Percentiles rank a stretch among this genome's conserved stretches.
phyloP scores from a whole-genome alignment of 2,888 invertebrate species.

The Willowsia nigromaculata region DNA sequence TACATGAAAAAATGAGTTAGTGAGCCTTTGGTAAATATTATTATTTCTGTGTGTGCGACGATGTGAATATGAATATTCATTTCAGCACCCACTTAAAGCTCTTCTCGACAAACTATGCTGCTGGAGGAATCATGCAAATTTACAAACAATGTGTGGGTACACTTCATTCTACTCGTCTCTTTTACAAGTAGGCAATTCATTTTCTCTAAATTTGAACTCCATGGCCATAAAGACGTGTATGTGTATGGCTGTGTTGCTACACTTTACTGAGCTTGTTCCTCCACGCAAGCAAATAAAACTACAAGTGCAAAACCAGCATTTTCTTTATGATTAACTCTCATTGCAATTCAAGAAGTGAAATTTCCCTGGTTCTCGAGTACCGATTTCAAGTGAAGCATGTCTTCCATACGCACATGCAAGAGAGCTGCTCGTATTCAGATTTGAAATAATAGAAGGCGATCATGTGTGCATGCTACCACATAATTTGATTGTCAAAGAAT shows the following conservation, averaged over 20 bases:
- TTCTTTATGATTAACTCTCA: conserved; percentile 19
- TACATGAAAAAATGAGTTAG: not conserved
- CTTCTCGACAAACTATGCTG: not conserved
- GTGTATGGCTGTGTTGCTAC: not conserved
- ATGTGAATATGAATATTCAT: conserved; percentile 59
- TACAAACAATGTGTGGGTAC: not conserved
- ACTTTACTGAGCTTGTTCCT: not conserved
- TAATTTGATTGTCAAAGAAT: conserved; percentile 60
- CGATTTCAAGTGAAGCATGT: not conserved
- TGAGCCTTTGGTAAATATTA: conserved; percentile 51
- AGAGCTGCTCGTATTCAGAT: not conserved
- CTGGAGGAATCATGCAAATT: conserved; percentile 51
- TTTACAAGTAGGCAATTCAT: conserved; percentile 37
- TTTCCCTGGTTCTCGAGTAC: not conserved
- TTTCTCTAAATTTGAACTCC: conserved; percentile 19
- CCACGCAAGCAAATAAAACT: conserved; percentile 31
- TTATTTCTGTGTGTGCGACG: conserved; percentile 1
- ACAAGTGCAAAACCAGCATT: conserved; percentile 42
- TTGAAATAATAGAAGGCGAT: not conserved
- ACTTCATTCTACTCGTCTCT: not conserved
- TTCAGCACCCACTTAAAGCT: conserved; percentile 65
- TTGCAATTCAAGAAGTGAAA: not conserved
- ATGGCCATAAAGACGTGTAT: not conserved
- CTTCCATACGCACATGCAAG: not conserved
- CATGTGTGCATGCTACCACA: conserved; percentile 50